Percentiles rank a stretch among this genome's conserved stretches.
phyloP scores from a whole-genome alignment of 2,113 vertebrate genomes.

The Tetrao urogallus region DNA sequence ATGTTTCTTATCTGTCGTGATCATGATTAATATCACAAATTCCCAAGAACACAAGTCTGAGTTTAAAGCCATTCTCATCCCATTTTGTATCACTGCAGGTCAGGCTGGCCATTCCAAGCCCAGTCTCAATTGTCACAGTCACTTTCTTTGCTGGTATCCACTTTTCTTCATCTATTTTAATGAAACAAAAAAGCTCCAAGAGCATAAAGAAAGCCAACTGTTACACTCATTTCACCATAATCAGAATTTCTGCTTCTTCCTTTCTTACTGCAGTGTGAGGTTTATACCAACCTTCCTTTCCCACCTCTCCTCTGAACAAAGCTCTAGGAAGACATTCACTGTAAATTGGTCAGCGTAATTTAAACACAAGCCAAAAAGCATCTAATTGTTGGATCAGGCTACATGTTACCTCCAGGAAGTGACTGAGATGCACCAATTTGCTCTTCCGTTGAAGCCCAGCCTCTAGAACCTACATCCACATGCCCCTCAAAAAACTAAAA shows the following conservation, averaged over 20 bases:
- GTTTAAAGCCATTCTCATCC: neutral
- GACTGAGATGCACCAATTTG: neutral
- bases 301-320: neutral
- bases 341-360: neutral
- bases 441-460: neutral
- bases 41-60: neutral
- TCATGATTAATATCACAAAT: neutral
- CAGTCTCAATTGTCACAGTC: neutral
- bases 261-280: neutral
- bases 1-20: neutral
- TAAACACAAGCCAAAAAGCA: neutral
- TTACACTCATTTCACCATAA: neutral
- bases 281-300: neutral
- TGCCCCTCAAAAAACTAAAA: neutral
- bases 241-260: neutral
- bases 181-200: neutral
- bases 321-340: neutral
- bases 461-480: neutral
- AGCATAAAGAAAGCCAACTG: neutral
- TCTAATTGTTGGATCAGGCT: neutral
- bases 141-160: neutral
- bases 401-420: neutral
- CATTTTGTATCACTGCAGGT: neutral
- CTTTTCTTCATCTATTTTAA: neutral
- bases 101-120: conserved; percentile 9